Percentiles rank a stretch among this genome's conserved stretches.
phyloP scores from a whole-genome alignment of 2,113 vertebrate species.

The Periophthalmodon schlosseri region DNA sequence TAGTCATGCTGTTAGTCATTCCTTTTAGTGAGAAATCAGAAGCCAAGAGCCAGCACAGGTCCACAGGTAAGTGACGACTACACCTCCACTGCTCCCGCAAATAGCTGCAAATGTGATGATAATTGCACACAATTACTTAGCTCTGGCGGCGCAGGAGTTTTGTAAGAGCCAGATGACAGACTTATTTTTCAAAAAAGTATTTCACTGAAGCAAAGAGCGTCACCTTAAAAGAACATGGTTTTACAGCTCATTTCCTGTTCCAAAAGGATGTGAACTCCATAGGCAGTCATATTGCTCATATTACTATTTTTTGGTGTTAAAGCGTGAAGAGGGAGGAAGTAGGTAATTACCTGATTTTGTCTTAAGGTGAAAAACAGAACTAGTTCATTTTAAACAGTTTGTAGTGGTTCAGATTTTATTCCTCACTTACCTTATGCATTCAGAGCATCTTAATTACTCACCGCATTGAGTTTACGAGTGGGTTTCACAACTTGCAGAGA shows the following conservation, averaged over 20 bases:
- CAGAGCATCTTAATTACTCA: too few species aligned
- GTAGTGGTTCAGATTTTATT: too few species aligned
- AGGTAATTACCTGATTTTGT: too few species aligned
- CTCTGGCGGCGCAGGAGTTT: conserved; percentile 33
- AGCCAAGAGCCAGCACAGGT: conserved; percentile 7
- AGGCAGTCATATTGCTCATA: neutral
- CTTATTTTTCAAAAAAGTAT: neutral
- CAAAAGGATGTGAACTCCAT: neutral
- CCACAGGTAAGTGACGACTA: conserved; percentile 42
- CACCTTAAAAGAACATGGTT: neutral
- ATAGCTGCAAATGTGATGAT: conserved; percentile 51
- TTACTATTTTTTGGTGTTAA: too few species aligned
- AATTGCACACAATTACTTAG: conserved; percentile 63
- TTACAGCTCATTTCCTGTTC: neutral
- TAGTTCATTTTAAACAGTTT: too few species aligned
- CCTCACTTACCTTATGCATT: too few species aligned
- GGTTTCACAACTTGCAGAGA: too few species aligned
- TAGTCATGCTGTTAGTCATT: conserved; percentile 29
- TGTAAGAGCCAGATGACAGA: conserved; percentile 22
- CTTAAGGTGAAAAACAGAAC: too few species aligned
- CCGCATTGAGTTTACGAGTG: too few species aligned
- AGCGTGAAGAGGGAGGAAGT: too few species aligned
- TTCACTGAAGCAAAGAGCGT: neutral
- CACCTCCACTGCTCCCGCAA: conserved; percentile 37
- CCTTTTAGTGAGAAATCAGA: conserved; percentile 20